A percentile compares a stretch with the other conserved stretches of the same genome.
phyloP scores from a whole-genome alignment of 2,113 vertebrate species.

The Cyphomyrus discorhynchus region DNA sequence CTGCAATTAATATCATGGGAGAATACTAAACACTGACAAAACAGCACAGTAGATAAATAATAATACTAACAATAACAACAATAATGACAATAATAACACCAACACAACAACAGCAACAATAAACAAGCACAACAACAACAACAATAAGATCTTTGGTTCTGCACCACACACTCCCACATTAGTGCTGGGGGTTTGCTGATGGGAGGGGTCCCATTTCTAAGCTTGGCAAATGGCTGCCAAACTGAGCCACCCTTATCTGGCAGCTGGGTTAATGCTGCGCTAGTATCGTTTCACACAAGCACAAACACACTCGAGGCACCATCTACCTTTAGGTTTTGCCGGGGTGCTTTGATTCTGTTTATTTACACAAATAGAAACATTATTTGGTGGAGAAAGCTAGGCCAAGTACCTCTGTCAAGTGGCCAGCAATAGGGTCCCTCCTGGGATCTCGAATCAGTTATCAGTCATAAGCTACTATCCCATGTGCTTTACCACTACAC shows the following conservation, averaged over 20 bases:
- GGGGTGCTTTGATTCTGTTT: not conserved
- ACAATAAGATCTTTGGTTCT: not conserved
- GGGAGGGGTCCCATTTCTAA: not conserved
- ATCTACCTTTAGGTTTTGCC: not conserved
- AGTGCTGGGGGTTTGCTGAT: not conserved
- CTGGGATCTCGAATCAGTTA: not conserved
- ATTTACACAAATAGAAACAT: not conserved
- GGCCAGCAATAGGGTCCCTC: not conserved
- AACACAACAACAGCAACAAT: not conserved
- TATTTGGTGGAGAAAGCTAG: not conserved
- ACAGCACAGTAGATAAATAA: not conserved
- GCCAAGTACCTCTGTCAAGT: not conserved
- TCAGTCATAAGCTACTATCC: not conserved
- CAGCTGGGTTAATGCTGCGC: not conserved
- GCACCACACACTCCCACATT: not conserved
- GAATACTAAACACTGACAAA: not conserved
- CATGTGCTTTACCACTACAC: not conserved
- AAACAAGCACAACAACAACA: not conserved
- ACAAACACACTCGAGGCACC: not conserved
- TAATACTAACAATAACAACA: not conserved
- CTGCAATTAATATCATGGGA: not conserved
- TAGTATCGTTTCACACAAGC: not conserved
- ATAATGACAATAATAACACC: not conserved
- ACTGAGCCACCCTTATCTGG: not conserved
- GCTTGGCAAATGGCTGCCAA: not conserved